Conservation (phyloP, 2,888 invertebrate genomes). For the Conomelus anceps region DNA sequence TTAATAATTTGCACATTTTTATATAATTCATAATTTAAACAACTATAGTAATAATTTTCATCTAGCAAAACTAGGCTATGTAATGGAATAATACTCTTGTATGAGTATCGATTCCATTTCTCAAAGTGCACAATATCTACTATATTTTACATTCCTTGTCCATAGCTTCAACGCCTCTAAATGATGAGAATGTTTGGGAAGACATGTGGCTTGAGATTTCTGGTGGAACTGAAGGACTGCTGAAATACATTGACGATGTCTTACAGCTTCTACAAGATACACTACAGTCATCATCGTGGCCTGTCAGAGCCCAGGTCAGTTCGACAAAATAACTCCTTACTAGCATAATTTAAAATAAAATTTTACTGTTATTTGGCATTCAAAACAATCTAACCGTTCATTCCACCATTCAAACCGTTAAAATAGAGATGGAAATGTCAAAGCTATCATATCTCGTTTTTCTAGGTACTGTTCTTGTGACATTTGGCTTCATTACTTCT, state of each 20-base stretch:
- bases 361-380: too few species aligned
- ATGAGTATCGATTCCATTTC: not conserved
- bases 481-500: too few species aligned
- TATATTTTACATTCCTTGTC: not conserved
- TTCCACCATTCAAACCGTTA: too few species aligned
- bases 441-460: too few species aligned
- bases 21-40: too few species aligned
- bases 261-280: constrained; percentile 61
- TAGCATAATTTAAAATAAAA: too few species aligned
- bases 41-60: too few species aligned
- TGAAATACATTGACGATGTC: constrained; percentile 68
- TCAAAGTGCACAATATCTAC: not conserved
- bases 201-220: constrained; percentile 87
- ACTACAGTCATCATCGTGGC: constrained; percentile 79
- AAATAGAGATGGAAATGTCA: too few species aligned
- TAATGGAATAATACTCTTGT: not conserved
- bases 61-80: not conserved
- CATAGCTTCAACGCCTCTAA: not conserved
- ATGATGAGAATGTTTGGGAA: constrained; percentile 59
- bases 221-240: constrained; percentile 70
- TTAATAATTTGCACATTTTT: too few species aligned
- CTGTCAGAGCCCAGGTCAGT: constrained; percentile 68
- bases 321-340: not conserved
- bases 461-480: too few species aligned
- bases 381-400: too few species aligned